phyloP scores from a whole-genome alignment of 2,113 vertebrate genomes.

The Hypocryptadius cinnamomeus region DNA sequence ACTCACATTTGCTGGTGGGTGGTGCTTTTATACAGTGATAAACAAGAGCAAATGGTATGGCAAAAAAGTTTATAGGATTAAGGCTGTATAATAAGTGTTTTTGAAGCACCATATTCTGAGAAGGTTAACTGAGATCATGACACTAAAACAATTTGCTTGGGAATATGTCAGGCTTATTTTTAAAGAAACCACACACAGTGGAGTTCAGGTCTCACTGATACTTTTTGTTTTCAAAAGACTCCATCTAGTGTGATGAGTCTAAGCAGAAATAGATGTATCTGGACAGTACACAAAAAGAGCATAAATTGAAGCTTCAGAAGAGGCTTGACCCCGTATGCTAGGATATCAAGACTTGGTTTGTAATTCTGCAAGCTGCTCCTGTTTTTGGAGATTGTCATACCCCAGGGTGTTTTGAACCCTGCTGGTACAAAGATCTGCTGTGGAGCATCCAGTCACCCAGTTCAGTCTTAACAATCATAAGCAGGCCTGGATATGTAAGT shows the following conservation, averaged over 20 bases:
- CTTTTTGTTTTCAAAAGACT: not conserved
- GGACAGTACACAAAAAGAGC: not conserved
- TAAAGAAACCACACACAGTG: not conserved
- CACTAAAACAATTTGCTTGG: not conserved
- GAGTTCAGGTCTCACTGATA: not conserved
- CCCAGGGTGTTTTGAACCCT: not conserved
- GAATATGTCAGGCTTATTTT: not conserved
- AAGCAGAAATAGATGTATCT: not conserved
- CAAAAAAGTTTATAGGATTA: fast-evolving
- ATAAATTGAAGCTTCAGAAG: not conserved
- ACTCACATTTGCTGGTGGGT: not conserved
- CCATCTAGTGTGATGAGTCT: not conserved
- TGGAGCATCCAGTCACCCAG: not conserved
- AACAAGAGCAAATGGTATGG: not conserved
- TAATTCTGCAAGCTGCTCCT: not conserved
- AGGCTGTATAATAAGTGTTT: not conserved
- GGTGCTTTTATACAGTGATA: not conserved
- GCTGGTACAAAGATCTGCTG: not conserved
- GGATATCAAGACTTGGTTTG: not conserved
- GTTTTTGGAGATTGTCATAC: not conserved
- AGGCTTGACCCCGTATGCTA: not conserved
- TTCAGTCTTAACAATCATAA: not conserved
- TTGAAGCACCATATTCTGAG: not conserved
- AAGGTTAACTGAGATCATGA: not conserved
- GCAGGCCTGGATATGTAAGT: not conserved